Base-by-base conservation (phyloP, 2,113 vertebrate species). In the Periophthalmodon schlosseri region DNA sequence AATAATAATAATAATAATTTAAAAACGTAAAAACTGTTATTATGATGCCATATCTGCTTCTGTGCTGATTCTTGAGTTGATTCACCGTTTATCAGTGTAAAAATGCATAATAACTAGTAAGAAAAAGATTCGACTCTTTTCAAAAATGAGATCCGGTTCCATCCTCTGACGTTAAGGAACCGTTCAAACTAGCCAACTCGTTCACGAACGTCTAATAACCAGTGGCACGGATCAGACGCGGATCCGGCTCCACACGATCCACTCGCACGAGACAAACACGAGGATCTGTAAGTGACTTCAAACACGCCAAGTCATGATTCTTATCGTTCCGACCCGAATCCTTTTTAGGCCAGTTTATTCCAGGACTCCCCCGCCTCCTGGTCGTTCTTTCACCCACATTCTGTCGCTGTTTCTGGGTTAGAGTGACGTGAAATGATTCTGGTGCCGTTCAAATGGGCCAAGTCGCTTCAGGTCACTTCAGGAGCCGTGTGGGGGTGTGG, bases 291-390 rank as follows among this genome's bases (percentile, higher is more conserved):
- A 54, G 77, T 18, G 68, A 14, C 18, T 11, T 7, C 20, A 34
- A 69, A 75, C 52, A 33, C 56, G 49, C 63, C 39, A 34, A 69
- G n/a, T 75, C 63, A 36, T 23, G 28, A 36, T 68, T 44, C 70
- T 60, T 14, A 83, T 46, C 52, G 67, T 70, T 83, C 47, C 87
- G 86, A 90, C 86, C 81, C 83, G 84, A 64, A 87, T 88, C 73
- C 63, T 87, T 88, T 90, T 73, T 90, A 79, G 85, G 87, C 85
- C 87, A 74, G 61, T 72, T 21, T 0, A 76, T 80, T 82, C 56
- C 84, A 76, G 70, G 39, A 49, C 76, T 10, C 69, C 80, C 80
- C 65, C 46, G 65, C 57, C 65, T 56, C 70, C 21, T 56, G 24
- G 56, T 56, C 70, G 20, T 57, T 20, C 60, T 39, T 52, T 79